Base-by-base conservation (phyloP, 2,888 invertebrate genomes). In the Pheosia tremula region DNA sequence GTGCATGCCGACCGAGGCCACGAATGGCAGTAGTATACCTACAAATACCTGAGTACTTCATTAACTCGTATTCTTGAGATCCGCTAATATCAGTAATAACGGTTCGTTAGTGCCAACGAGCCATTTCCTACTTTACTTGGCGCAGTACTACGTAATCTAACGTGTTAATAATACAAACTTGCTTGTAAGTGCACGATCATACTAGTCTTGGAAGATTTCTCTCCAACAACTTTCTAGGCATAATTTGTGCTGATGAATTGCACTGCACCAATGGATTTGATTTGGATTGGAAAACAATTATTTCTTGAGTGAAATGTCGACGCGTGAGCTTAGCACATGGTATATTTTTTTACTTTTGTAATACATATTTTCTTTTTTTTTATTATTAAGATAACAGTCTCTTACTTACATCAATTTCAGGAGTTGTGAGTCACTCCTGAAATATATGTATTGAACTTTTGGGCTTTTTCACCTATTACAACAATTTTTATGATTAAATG, bases 121-220 rank as follows among this genome's bases (percentile, higher is more conserved):
- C 59, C 38, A 78, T 80, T 87, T 89, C 89, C 89, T 89, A 84
- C 84, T 87, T 88, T 81, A 81, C 73, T 67, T 72, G 59, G 63
- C 71, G 69, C 61, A 57, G 53, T 58, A 45, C 61, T 59, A 60
- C 59, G 63, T 65, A 61, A 67, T 66, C 57, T 64, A 5, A 59
- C 59, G 61, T 37, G 50, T 56, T 38, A 65, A 65, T 60, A 52
- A 64, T 61, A 60, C 56, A 41, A 60, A 58, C 52, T 56, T 60
- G 55, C 62, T 58, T 38, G 56, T 41, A 58, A 58, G 60, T 63
- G 62, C 65, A 67, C 2, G 24, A 24, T 49, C 62, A 59, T 59
- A 64, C 63, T 62, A 53, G 65, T 66, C 56, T 60, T 38, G 52
- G 57, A 47, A 57, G 53, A 39, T 24, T 24, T n/a, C 53, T 41